phyloP scores from a whole-genome alignment of 2,113 vertebrate species.

The Equus przewalskii region DNA sequence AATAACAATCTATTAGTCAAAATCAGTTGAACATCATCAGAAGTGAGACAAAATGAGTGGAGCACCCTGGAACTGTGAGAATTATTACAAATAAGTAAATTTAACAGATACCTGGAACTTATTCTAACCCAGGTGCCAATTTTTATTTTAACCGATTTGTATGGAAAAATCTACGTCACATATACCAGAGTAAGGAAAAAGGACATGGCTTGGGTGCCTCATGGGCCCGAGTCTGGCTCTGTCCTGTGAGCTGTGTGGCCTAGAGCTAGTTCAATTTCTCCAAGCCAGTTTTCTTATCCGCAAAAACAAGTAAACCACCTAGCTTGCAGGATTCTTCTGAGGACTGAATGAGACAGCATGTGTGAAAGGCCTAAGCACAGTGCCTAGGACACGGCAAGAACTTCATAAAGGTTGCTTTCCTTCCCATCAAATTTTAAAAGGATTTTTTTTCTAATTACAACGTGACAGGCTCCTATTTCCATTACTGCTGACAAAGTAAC shows the following conservation, averaged over 20 bases:
- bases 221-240: background rate
- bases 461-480: background rate
- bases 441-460: background rate
- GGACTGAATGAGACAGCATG: background rate
- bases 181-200: background rate
- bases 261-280: background rate
- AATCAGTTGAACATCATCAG: background rate
- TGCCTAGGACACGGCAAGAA: background rate
- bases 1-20: conserved; percentile 1
- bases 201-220: too few relatives aligned
- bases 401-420: background rate
- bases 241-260: background rate
- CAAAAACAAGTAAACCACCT: background rate
- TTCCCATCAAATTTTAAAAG: background rate
- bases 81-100: background rate
- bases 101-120: background rate
- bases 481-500: conserved; percentile 28
- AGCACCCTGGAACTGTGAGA: background rate
- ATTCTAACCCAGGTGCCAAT: background rate
- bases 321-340: background rate
- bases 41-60: background rate
- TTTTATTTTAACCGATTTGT: conserved; percentile 22
- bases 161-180: background rate
- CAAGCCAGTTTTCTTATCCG: background rate
- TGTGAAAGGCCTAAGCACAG: background rate